A percentile compares a stretch with the other conserved stretches of the same genome.
Evolutionary conservation across 2,113 vertebrate species (phyloP).

Genomic region (Prolemur simus): DNA sequence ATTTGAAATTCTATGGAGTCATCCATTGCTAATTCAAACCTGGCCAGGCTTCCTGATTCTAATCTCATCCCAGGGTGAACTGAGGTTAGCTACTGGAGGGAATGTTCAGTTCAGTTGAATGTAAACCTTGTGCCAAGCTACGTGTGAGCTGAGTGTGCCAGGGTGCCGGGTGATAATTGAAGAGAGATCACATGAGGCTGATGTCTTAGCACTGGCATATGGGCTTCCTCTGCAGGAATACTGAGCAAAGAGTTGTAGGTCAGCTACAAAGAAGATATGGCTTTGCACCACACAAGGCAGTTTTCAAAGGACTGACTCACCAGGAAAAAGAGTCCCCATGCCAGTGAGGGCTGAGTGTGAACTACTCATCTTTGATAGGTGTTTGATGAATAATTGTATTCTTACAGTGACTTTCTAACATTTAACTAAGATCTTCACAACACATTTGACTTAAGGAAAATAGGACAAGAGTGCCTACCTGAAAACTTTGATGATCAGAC

Average conservation of each 20-base stretch:
- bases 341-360: not conserved
- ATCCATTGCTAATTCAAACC: conserved; percentile 62
- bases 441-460: conserved; percentile 14
- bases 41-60: conserved; percentile 59
- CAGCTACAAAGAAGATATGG: not conserved
- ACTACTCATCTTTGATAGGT: not conserved
- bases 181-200: conserved; percentile 42
- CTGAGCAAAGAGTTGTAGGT: not conserved
- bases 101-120: conserved; percentile 60
- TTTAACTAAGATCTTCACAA: conserved; percentile 23
- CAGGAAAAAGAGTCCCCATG: not conserved
- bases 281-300: conserved; percentile 1
- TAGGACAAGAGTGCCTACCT: not conserved
- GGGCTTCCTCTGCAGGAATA: conserved; percentile 32
- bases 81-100: conserved; percentile 57
- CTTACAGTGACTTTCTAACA: not conserved
- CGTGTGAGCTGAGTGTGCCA: conserved; percentile 17
- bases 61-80: conserved; percentile 60
- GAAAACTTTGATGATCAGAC: not conserved
- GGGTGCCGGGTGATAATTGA: conserved; percentile 41
- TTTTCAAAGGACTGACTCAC: not conserved
- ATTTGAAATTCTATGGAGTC: conserved; percentile 53
- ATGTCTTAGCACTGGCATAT: not conserved
- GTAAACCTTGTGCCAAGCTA: conserved; percentile 27
- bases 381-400: not conserved